Base-by-base conservation (phyloP, 2,797 vertebrate species). In the Botia almorhae region DNA sequence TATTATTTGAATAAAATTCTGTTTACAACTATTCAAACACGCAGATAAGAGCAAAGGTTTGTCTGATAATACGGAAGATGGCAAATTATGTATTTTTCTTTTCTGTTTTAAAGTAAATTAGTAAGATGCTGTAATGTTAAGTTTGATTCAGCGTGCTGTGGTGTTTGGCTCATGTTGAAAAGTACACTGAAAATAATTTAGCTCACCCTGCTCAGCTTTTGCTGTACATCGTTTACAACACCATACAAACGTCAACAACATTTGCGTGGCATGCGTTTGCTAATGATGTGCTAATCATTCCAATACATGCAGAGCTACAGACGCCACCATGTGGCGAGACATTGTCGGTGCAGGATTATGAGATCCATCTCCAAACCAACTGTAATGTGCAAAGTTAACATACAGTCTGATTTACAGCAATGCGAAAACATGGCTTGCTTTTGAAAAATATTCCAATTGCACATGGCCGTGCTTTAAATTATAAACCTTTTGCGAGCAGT, bases 321-420 rank as follows among this genome's bases (percentile, higher is more conserved):
- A 69, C 16, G 39, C 80, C 74, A 58, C 69, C 60, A 50, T 14
- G 69, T 72, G 80, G 74, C 53, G 10, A 26, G 17, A 26, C 21
- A 3, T 21, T 65, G 58, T 8, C 13, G 29, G 14, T 58, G 43
- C 61, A 58, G 55, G 10, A 4, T 21, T 6, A n/a, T 60, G 16
- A 0, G 5, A 68, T 55, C 19, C 4, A 67, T 19, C 11, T 14
- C 6, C 5, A 74, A 12, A 13, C 43, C 1, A 2, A 1, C 14
- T 23, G 46, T 29, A 21, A 51, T 29, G 36, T 29, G 16, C 0
- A n/a, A 58, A 7, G n/a, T 33, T 8, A 69, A 69, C 43, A 48
- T 69, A 1, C 10, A 2, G 17, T 29, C 8, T 67, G 0, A 26
- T 48, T 26, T 65, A 11, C 2, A 65, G 33, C 8, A 19, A 33